phyloP scores from a whole-genome alignment of 2,797 vertebrate genomes.

The Prunella strophiata region DNA sequence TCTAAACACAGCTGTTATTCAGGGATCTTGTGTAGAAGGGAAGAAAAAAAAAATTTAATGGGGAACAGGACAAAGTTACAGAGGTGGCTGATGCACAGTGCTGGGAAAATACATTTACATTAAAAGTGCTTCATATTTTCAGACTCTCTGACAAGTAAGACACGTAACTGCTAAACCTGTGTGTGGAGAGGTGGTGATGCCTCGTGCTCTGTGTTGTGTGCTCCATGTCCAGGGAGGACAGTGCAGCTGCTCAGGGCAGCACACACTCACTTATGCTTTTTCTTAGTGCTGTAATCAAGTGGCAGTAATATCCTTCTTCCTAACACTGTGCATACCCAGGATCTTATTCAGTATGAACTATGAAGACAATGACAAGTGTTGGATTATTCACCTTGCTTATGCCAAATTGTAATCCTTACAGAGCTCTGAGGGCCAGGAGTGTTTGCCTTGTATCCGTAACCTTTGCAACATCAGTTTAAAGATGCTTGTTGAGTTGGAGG shows the following conservation, averaged over 20 bases:
- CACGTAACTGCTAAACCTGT: not conserved
- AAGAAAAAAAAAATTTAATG: not conserved
- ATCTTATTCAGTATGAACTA: not conserved
- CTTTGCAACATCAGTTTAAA: not conserved
- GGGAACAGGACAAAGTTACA: conserved; percentile 29
- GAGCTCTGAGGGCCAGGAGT: not conserved
- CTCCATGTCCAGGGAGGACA: not conserved
- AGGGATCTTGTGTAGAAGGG: not conserved
- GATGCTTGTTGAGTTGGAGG: not conserved
- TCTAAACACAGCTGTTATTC: conserved; percentile 35
- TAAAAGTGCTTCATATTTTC: not conserved
- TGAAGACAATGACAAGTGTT: not conserved
- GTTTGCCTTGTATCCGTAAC: not conserved
- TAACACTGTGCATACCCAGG: not conserved
- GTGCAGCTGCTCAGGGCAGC: not conserved
- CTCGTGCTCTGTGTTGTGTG: not conserved
- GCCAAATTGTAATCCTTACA: not conserved
- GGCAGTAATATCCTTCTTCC: not conserved
- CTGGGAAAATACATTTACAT: conserved; percentile 5
- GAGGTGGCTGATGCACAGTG: conserved; percentile 5
- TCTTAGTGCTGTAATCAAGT: not conserved
- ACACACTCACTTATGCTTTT: not conserved
- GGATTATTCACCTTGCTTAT: not conserved
- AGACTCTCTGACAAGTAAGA: not conserved
- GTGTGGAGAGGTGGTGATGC: not conserved